phyloP scores from a whole-genome alignment of 2,113 vertebrate genomes.

The Phalacrocorax pelagicus region DNA sequence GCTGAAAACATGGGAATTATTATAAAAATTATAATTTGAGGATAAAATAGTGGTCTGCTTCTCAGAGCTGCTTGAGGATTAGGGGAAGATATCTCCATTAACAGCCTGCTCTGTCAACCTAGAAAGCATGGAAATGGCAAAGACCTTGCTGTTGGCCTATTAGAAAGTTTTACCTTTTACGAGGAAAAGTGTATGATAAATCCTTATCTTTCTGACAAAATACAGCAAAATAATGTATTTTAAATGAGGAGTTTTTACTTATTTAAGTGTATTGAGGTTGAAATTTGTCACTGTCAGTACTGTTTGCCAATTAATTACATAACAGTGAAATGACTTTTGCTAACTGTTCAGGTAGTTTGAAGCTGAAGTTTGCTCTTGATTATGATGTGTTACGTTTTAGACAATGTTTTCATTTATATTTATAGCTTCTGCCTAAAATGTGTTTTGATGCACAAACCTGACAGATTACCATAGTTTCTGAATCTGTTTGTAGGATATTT shows the following conservation, averaged over 20 bases:
- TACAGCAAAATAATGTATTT: background rate
- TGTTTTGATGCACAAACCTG: background rate
- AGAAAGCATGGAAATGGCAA: background rate
- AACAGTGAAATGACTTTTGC: background rate
- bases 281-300: background rate
- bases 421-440: background rate
- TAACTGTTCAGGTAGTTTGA: background rate
- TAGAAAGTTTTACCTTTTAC: background rate
- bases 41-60: background rate
- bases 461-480: background rate
- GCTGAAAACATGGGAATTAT: background rate
- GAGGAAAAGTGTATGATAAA: background rate
- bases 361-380: background rate
- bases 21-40: background rate
- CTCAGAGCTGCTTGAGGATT: background rate
- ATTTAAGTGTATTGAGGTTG: background rate
- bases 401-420: background rate
- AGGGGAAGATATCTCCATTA: background rate
- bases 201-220: background rate
- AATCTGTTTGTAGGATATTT: background rate
- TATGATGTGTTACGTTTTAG: background rate
- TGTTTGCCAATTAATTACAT: background rate
- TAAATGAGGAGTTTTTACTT: background rate
- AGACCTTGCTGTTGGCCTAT: background rate
- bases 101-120: background rate